Evolutionary conservation across 2,888 invertebrate genomes (phyloP).

Genomic region (Crepidodera aurea): DNA sequence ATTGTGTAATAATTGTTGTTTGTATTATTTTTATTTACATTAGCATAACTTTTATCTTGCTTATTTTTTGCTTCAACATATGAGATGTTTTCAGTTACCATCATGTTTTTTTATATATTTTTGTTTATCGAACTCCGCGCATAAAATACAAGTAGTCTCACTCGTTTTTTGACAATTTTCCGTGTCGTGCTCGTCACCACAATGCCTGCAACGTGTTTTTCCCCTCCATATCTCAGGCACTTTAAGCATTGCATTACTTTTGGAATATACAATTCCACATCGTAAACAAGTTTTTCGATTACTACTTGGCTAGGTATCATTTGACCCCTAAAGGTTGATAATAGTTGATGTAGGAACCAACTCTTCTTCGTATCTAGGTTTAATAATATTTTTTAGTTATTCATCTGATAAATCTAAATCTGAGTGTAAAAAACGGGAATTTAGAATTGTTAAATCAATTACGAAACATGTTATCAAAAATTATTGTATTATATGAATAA

Average conservation of each 20-base stretch:
- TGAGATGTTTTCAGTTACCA: constrained; percentile 5
- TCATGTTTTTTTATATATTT: not conserved
- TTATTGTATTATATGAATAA: too few species aligned
- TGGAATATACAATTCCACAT: constrained; percentile 1
- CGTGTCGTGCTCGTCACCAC: not conserved
- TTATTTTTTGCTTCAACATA: constrained; percentile 7
- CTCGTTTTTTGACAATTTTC: not conserved
- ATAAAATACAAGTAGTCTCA: not conserved
- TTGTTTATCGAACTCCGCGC: not conserved
- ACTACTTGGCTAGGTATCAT: not conserved
- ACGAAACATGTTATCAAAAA: too few species aligned
- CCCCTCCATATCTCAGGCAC: not conserved
- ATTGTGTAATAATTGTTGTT: not conserved
- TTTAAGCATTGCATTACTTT: not conserved
- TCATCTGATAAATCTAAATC: not conserved
- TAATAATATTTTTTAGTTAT: not conserved
- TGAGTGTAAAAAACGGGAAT: not conserved
- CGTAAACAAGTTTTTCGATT: not conserved
- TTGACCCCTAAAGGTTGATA: constrained; percentile 1
- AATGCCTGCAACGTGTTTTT: not conserved
- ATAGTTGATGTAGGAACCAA: not conserved
- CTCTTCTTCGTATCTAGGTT: not conserved
- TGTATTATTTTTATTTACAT: not conserved
- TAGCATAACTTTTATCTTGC: constrained; percentile 1
- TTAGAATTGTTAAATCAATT: not conserved